phyloP scores from a whole-genome alignment of 2,888 invertebrate genomes.

The Pyrochroa serraticornis region DNA sequence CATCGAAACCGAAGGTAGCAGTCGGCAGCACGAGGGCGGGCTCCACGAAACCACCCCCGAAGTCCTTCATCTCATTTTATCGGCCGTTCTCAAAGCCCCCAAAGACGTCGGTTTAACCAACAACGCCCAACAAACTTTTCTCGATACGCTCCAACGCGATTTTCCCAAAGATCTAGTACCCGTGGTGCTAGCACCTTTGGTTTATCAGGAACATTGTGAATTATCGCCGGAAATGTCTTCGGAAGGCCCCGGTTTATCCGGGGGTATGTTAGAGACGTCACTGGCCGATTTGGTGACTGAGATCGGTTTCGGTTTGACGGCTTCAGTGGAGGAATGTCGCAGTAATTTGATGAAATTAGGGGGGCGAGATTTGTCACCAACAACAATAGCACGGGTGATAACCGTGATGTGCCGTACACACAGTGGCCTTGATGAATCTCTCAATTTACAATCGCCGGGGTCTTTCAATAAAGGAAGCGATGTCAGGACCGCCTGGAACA shows the following conservation, averaged over 20 bases:
- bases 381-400: conserved; percentile 82
- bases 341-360: conserved; percentile 82
- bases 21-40: conserved; percentile 75
- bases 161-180: conserved; percentile 89
- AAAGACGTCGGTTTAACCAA: conserved; percentile 68
- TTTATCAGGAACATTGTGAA: conserved; percentile 81
- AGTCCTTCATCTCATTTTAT: conserved; percentile 82
- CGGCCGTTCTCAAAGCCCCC: conserved; percentile 67
- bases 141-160: conserved; percentile 81
- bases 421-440: conserved; percentile 70
- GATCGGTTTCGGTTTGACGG: conserved; percentile 84
- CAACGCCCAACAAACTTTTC: conserved; percentile 80
- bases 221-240: conserved; percentile 69
- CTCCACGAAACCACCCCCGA: conserved; percentile 91
- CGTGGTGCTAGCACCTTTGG: conserved; percentile 84
- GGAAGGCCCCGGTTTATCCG: conserved; percentile 63
- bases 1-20: conserved; percentile 79
- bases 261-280: conserved; percentile 70
- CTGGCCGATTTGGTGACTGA: conserved; percentile 90
- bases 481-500: conserved; percentile 79
- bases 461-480: conserved; percentile 60
- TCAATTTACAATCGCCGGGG: conserved; percentile 65
- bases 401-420: conserved; percentile 88
- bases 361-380: conserved; percentile 80
- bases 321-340: conserved; percentile 86